Conservation (phyloP, 1,140 invertebrate species). For the Eueides isabella region DNA sequence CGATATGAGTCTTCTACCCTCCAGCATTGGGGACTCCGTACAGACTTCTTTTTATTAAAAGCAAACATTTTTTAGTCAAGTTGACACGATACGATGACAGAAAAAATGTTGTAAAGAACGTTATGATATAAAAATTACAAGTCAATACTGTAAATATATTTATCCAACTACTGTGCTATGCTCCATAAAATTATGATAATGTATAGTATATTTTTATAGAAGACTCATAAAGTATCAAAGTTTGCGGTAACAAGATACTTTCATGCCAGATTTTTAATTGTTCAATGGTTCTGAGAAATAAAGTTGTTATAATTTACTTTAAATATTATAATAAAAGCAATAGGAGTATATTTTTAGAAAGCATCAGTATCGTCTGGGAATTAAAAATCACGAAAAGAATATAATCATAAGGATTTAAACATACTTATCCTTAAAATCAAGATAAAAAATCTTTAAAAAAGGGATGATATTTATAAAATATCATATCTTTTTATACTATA, state of each 20-base stretch:
- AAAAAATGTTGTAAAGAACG: not conserved
- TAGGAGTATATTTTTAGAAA: not conserved
- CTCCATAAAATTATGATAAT: too few relatives aligned
- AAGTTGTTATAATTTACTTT: not conserved
- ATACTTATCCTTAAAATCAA: too few relatives aligned
- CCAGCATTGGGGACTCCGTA: constrained; percentile 46
- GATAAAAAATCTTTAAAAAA: too few relatives aligned
- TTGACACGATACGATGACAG: not conserved
- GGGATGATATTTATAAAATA: not conserved
- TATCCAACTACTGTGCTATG: too few relatives aligned
- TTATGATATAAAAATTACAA: not conserved
- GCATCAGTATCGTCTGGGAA: not conserved
- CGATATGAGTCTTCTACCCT: constrained; percentile 58
- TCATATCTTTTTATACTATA: not conserved
- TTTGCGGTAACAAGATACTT: too few relatives aligned
- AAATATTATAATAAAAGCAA: not conserved
- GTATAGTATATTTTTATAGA: too few relatives aligned
- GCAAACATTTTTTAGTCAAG: constrained; percentile 10
- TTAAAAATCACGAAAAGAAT: too few relatives aligned
- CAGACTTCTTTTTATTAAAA: constrained; percentile 69
- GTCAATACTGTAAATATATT: too few relatives aligned
- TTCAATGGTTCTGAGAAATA: too few relatives aligned
- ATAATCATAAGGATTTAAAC: too few relatives aligned
- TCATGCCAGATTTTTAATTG: too few relatives aligned
- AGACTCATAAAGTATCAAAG: too few relatives aligned